Base-by-base conservation (phyloP, 2,888 invertebrate genomes). In the Octodonta nipae region DNA sequence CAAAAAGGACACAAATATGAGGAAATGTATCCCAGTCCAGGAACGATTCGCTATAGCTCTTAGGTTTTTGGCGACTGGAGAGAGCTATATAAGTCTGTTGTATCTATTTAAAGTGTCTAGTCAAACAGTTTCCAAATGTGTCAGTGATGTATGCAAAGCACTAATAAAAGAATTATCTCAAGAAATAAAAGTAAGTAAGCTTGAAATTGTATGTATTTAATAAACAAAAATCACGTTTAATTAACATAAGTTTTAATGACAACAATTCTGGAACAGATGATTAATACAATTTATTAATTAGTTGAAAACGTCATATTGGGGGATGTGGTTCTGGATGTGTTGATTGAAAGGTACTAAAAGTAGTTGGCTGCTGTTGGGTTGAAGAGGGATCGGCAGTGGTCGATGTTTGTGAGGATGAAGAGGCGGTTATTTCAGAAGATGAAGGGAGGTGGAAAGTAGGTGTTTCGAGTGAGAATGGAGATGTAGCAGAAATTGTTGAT, bases 1-100 rank as follows among this genome's bases (percentile, higher is more conserved):
- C n/a, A 45, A 41, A 38, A 24, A 32, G 16, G 36, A 45, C 32
- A 47, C 45, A 12, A 32, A 44, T 30, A 36, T 42, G 36, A 40
- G 46, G 37, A 15, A 40, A 34, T 27, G 33, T 24, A 42, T 40
- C 26, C 33, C 26, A 11, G 15, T 38, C 15, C 28, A 35, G 16
- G 32, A 35, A 25, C 29, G 37, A 17, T 29, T 39, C 5, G 32
- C 26, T 6, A 28, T 39, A 29, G 28, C 36, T 7, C 28, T 36
- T 13, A 26, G 32, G 14, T 36, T 34, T 31, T 34, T 36, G 8
- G 34, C 39, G 15, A 30, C 35, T 22, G 37, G 34, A 33, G 32
- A 40, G 17, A 35, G 39, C 17, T 39, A 25, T 29, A 39, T 13
- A 15, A 36, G 38, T 14, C 16, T 36, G 11, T n/a, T n/a, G 12